Evolutionary conservation across 2,113 vertebrate genomes (phyloP).

Genomic region (Sturnus vulgaris): DNA sequence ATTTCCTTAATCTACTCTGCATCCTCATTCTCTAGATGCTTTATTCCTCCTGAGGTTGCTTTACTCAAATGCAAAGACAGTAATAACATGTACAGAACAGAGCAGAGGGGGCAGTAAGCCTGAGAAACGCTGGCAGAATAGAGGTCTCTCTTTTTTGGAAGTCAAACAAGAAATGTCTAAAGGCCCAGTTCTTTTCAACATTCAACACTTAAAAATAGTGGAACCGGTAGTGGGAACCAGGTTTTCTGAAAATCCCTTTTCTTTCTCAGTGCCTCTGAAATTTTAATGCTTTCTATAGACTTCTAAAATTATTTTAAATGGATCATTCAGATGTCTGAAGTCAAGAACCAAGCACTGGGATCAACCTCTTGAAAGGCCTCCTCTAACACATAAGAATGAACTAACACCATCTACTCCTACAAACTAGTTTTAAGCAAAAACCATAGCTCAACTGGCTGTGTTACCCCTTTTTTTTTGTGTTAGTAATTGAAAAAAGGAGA

Average conservation of each 20-base stretch:
- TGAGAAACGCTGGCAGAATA: background rate
- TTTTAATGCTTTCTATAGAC: background rate
- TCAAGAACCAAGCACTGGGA: background rate
- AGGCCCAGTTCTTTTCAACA: background rate
- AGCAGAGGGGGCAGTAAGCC: rapidly evolving
- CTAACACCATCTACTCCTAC: background rate
- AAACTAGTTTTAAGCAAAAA: background rate
- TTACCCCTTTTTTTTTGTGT: background rate
- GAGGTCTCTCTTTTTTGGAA: background rate
- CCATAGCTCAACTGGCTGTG: background rate
- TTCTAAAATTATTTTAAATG: background rate
- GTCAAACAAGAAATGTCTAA: background rate
- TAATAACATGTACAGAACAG: background rate
- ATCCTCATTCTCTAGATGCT: rapidly evolving
- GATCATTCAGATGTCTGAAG: background rate
- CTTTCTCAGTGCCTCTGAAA: background rate
- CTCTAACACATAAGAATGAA: background rate
- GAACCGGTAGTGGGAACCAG: background rate
- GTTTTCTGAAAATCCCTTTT: background rate
- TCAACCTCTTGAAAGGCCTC: background rate
- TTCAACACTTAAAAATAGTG: background rate
- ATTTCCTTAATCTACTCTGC: background rate
- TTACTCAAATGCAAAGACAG: background rate
- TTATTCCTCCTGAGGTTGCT: background rate
- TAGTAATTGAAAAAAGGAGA: background rate